Base-by-base conservation (phyloP, 2,113 vertebrate genomes). In the Dolichallabes microphthalmus region DNA sequence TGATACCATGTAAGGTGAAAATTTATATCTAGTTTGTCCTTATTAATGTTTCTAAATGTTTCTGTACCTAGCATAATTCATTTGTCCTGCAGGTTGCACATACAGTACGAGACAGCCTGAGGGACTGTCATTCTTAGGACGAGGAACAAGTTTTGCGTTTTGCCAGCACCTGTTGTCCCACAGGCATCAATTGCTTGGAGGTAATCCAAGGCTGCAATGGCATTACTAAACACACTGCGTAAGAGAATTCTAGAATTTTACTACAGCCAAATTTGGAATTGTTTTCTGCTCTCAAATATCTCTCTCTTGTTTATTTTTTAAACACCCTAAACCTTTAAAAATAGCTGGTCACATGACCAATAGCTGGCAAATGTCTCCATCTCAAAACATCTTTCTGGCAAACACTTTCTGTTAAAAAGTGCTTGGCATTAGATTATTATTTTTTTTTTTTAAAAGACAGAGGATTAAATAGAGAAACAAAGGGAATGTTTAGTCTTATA, bases 71-170 rank as follows among this genome's bases (percentile, higher is more conserved):
- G 75, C 53, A 32, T 32, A 52, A 58, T 78, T 30, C 27, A 2
- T 58, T 53, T 20, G n/a, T 58, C 53, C 79, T 30, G 61, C 79
- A 27, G 8, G 15, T 82, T 80, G 10, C 58, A 80, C 60, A n/a
- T n/a, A n/a, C n/a, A n/a, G n/a, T 60, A 20, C 52, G 22, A 45
- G 39, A 64, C 39, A 68, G n/a, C 61, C 80, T 66, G 58, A 52
- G 80, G 45, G 60, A 82, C 61, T 64, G 61, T 52, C 58, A 68
- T 50, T 30, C 45, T 50, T 45, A 53, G 80, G 45, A 30, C 17
- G n/a, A 20, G 80, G 45, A 30, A 63, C 39, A 52, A 66, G 80
- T 17, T 82, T 82, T 30, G 80, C 60, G 39, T 82, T 82, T 13
- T 63, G 25, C 25, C 61, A 53, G 30, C 80, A 66, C 68, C 60